Evolutionary conservation across 1,140 invertebrate species (phyloP).

Genomic region (Macrotrachela quadricornifera): DNA sequence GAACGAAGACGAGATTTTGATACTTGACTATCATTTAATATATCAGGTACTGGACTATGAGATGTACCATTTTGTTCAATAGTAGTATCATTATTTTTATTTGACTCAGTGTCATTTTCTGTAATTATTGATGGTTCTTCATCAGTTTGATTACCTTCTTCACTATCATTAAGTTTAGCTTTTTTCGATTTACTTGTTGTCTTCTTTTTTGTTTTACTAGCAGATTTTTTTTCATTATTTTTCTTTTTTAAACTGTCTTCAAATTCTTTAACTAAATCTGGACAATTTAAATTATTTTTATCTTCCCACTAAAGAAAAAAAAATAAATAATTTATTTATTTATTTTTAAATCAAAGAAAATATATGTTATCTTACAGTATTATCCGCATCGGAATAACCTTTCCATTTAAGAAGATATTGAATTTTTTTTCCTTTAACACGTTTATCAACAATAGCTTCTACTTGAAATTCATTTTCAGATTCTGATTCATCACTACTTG

Average conservation of each 20-base stretch:
- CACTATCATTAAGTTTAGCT: constrained; percentile 4
- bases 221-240: background rate
- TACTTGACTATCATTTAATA: too few species aligned
- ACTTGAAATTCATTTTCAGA: constrained; percentile 64
- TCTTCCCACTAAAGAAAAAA: constrained; percentile 16
- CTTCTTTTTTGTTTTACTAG: background rate
- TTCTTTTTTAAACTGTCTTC: constrained; percentile 40
- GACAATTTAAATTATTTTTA: constrained; percentile 51
- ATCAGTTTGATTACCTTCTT: too few species aligned
- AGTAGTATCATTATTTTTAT: too few species aligned
- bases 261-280: constrained; percentile 64
- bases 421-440: constrained; percentile 52
- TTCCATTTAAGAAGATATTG: constrained; percentile 80
- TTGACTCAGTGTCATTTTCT: too few species aligned
- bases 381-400: constrained; percentile 42
- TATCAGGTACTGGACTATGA: too few species aligned
- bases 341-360: too few species aligned
- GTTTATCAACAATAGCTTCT: constrained; percentile 63
- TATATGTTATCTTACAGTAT: constrained; percentile 8
- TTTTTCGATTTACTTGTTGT: constrained; percentile 11
- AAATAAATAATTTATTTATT: too few species aligned
- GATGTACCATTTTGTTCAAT: too few species aligned
- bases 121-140: too few species aligned
- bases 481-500: constrained; percentile 19
- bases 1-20: too few species aligned